Percentiles rank a stretch among this genome's conserved stretches.
phyloP scores from a whole-genome alignment of 2,888 invertebrate genomes.

The Abrostola tripartita region DNA sequence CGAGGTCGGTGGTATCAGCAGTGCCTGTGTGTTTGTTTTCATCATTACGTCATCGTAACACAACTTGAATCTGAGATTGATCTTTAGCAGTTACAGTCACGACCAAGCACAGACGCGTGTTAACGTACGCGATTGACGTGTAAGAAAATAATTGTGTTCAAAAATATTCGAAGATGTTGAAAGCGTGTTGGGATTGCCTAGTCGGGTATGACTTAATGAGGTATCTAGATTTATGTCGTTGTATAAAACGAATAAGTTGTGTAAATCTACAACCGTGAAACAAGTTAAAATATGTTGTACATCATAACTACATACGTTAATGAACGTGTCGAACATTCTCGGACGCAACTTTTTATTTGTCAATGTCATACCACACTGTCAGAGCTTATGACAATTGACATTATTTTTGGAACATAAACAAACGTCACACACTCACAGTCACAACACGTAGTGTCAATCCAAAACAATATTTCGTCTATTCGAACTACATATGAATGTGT shows the following conservation, averaged over 20 bases:
- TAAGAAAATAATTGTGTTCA: conserved; percentile 55
- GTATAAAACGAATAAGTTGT: background rate
- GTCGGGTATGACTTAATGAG: conserved; percentile 75
- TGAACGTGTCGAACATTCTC: conserved; percentile 37
- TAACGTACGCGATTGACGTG: conserved; percentile 54
- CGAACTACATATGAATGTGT: background rate
- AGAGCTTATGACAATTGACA: conserved; percentile 22
- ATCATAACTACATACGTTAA: conserved; percentile 9
- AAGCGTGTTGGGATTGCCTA: conserved; percentile 83
- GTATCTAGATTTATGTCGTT: conserved; percentile 35
- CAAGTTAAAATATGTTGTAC: background rate
- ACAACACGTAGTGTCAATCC: no score
- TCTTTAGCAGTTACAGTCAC: conserved; percentile 61
- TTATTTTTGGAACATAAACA: background rate
- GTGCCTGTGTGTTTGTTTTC: conserved; percentile 77
- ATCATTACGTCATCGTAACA: conserved; percentile 79
- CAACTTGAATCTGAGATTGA: conserved; percentile 63
- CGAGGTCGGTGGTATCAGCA: conserved; percentile 69
- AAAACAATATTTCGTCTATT: no score
- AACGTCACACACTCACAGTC: background rate
- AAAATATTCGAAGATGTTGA: conserved; percentile 75
- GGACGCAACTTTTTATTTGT: conserved; percentile 51
- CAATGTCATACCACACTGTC: conserved; percentile 40
- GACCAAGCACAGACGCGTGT: conserved; percentile 56
- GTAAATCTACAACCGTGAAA: background rate